A percentile compares a stretch with the other conserved stretches of the same genome.
Evolutionary conservation across 2,797 vertebrate genomes (phyloP).

Genomic region (Pantherophis alleghaniensis): DNA sequence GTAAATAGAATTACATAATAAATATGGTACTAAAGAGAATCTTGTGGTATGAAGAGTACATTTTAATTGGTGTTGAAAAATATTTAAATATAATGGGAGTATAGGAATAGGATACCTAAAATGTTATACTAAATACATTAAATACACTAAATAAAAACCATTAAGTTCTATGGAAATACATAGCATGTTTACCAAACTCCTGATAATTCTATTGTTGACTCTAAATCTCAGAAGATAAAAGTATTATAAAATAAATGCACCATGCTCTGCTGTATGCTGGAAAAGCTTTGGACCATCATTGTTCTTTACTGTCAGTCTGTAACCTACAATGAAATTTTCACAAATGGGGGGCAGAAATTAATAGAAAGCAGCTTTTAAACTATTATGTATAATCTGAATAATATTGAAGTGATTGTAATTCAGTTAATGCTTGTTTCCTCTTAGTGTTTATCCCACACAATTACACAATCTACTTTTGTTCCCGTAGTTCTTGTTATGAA

Average conservation of each 20-base stretch:
- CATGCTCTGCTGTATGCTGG: not conserved
- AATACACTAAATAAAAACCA: not conserved
- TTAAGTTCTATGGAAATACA: not conserved
- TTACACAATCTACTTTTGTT: not conserved
- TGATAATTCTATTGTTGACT: not conserved
- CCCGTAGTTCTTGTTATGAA: not conserved
- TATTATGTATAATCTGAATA: not conserved
- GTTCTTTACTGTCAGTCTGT: not conserved
- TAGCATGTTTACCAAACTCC: not conserved
- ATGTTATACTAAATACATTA: not conserved
- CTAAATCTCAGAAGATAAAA: not conserved
- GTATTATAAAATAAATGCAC: not conserved
- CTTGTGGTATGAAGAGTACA: not conserved
- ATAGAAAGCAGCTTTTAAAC: not conserved
- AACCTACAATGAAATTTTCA: not conserved
- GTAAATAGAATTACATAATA: not conserved
- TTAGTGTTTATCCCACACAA: not conserved
- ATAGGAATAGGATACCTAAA: not conserved
- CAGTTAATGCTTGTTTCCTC: not conserved
- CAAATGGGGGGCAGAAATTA: not conserved
- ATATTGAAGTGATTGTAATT: not conserved
- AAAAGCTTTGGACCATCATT: not conserved
- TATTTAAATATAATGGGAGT: not conserved
- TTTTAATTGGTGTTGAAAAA: not conserved
- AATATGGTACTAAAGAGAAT: not conserved